Conservation (phyloP, 1,140 invertebrate genomes). For the Trinorchestia longiramus region DNA sequence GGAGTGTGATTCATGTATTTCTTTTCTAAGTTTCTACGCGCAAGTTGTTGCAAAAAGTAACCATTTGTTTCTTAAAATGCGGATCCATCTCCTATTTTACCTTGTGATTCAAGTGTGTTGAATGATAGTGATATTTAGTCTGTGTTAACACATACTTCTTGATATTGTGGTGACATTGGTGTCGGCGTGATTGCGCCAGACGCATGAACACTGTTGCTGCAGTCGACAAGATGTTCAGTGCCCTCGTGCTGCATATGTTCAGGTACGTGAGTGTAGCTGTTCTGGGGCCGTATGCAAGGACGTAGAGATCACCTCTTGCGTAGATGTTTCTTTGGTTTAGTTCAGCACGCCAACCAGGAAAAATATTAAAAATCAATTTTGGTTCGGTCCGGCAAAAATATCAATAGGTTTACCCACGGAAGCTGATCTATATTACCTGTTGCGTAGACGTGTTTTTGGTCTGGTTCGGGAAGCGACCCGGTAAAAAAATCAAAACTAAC, state of each 20-base stretch:
- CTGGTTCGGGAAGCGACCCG: too few relatives aligned
- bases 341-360: too few relatives aligned
- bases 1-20: not conserved
- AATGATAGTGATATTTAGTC: not conserved
- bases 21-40: not conserved
- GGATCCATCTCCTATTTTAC: not conserved
- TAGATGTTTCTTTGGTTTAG: too few relatives aligned
- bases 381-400: too few relatives aligned
- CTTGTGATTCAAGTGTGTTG: not conserved
- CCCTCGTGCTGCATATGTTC: slow-evolving; percentile 45
- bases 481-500: too few relatives aligned
- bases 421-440: too few relatives aligned
- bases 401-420: too few relatives aligned
- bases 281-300: not conserved
- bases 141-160: not conserved
- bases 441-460: too few relatives aligned
- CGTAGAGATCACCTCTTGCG: not conserved
- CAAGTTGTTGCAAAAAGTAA: not conserved
- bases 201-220: not conserved
- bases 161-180: not conserved
- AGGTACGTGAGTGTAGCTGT: not conserved
- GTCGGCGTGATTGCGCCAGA: not conserved
- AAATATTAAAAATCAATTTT: too few relatives aligned
- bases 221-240: slow-evolving; percentile 28
- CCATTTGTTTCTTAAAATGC: not conserved